These are phyloP conservation scores for Mermis nigrescens DNA, from an alignment of 2,888 invertebrate species.

Conservation along the genomic window DNA sequence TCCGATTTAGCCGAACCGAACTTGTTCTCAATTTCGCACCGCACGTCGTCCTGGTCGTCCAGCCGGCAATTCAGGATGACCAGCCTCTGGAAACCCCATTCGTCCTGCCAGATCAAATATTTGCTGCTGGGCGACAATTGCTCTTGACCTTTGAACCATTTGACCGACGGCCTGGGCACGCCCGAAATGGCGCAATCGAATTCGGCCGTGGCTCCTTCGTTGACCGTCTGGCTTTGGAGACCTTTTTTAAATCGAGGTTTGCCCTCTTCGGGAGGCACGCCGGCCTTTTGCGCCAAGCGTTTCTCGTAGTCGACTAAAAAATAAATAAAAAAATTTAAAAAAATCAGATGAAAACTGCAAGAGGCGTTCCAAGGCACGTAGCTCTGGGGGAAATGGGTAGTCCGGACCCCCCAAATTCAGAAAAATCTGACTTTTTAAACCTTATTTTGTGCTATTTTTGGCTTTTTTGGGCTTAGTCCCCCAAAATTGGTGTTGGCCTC, in stretches of 20 bases:
- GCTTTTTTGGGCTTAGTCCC: no score
- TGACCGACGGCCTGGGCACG: constrained; percentile 33
- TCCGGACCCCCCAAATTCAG: no score
- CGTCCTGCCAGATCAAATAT: constrained; percentile 27
- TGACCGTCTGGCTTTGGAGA: constrained; percentile 26
- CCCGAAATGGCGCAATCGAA: constrained; percentile 34
- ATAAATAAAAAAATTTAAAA: no score
- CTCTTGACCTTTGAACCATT: constrained; percentile 30
- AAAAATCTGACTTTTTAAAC: no score
- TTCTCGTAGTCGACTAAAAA: constrained; percentile 1
- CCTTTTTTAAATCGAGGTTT: constrained; percentile 29
- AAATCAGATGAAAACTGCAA: no score
- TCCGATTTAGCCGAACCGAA: constrained; percentile 29
- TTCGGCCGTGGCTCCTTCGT: constrained; percentile 30
- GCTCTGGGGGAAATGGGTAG: no score
- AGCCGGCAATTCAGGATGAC: constrained; percentile 26
- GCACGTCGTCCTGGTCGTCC: constrained; percentile 32
- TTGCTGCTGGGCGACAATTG: constrained; percentile 24
- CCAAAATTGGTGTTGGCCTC: no score
- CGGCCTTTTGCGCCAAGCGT: neutral
- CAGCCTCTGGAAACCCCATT: constrained; percentile 27
- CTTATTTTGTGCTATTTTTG: no score
- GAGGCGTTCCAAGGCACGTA: no score
- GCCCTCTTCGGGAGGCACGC: constrained; percentile 19
- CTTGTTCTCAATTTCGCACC: constrained; percentile 28